These are phyloP conservation scores for Eolophus roseicapilla DNA, from an alignment of 2,113 vertebrate genomes.

Conservation along the genomic window DNA sequence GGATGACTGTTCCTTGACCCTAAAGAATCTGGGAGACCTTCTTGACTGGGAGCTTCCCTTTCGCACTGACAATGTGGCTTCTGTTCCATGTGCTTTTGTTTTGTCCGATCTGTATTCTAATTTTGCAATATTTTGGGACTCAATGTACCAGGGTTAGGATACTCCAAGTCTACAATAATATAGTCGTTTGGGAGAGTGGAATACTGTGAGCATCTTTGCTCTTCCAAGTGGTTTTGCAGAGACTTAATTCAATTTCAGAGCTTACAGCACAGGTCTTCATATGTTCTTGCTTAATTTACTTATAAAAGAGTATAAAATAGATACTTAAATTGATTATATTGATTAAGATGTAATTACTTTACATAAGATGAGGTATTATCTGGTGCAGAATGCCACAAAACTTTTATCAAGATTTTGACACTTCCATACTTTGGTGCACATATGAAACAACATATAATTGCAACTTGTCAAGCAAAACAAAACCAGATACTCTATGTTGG, in stretches of 20 bases:
- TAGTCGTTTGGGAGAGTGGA: not conserved
- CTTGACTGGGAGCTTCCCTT: not conserved
- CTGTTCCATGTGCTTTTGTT: not conserved
- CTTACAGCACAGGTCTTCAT: not conserved
- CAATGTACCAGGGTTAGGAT: not conserved
- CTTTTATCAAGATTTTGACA: not conserved
- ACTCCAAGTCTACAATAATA: not conserved
- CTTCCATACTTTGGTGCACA: not conserved
- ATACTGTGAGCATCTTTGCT: not conserved
- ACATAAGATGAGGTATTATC: not conserved
- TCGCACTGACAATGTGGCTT: not conserved
- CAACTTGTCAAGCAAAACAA: not conserved
- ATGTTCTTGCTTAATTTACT: not conserved
- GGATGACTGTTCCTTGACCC: not conserved
- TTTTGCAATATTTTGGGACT: not conserved
- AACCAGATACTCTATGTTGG: not conserved
- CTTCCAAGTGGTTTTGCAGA: not conserved
- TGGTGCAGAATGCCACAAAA: not conserved
- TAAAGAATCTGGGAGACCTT: not conserved
- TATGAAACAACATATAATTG: not conserved
- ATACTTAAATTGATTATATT: not conserved
- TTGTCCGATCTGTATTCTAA: not conserved
- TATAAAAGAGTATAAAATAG: not conserved
- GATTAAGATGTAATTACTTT: not conserved
- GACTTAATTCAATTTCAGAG: no score